phyloP scores from a whole-genome alignment of 2,888 invertebrate species.

The Alviniconcha strummeri region DNA sequence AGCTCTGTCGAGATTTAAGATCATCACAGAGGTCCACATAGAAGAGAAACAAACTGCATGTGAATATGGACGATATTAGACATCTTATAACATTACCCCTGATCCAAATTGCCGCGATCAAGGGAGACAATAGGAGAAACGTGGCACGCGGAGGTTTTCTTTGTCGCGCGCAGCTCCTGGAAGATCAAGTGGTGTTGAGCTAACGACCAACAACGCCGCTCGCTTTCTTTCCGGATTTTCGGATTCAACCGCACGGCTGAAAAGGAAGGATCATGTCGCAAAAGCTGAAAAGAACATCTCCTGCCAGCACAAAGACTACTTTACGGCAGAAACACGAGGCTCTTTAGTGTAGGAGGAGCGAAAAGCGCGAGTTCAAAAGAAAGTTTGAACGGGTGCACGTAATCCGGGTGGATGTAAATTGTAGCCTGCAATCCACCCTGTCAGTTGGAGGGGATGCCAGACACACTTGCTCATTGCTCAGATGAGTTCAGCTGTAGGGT shows the following conservation, averaged over 20 bases:
- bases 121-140: slow-evolving; percentile 82
- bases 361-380: not conserved
- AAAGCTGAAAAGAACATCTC: slow-evolving; percentile 16
- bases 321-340: slow-evolving; percentile 6
- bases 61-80: not conserved
- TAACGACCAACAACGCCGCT: not conserved
- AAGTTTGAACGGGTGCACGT: not conserved
- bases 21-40: not conserved
- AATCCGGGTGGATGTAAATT: not conserved
- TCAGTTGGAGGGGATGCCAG: too few relatives aligned
- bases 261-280: slow-evolving; percentile 17
- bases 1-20: not conserved
- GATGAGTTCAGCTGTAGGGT: too few relatives aligned
- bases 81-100: slow-evolving; percentile 84
- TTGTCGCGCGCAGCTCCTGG: not conserved
- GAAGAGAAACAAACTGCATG: slow-evolving; percentile 5
- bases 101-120: slow-evolving; percentile 98
- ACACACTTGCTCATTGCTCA: too few relatives aligned
- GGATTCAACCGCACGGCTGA: not conserved
- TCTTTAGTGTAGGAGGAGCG: not conserved
- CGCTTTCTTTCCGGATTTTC: not conserved
- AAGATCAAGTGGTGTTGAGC: slow-evolving; percentile 14
- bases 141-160: not conserved
- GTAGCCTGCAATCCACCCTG: not conserved
- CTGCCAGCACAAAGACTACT: slow-evolving; percentile 15